Evolutionary conservation across 2,113 vertebrate genomes (phyloP), one percentile per base, ranked within the genome.

Genomic region (Pteruthius melanotis): DNA sequence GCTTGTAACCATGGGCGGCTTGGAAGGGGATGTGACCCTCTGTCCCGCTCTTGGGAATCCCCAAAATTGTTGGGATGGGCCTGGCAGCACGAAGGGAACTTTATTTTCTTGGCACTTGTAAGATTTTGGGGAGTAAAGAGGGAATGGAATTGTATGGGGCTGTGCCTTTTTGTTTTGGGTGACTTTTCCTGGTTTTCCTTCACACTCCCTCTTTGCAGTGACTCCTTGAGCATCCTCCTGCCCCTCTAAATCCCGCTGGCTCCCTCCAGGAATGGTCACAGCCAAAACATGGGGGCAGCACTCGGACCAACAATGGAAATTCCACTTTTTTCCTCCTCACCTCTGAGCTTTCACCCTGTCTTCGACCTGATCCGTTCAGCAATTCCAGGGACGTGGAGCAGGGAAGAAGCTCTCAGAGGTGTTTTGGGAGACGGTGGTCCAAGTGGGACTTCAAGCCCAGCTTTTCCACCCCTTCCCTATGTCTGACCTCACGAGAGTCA

Each of bases 101-200:
- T 64, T 45, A 17, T 76, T 76, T 83, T 65, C 49, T 76, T 47
- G 42, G 10, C 10, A 49, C 1, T 9, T n/a, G 0, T 10, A 23
- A 64, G 20, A 45, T 53, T 24, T 26, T 61, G 59, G 33, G 22
- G 31, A 65, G 12, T 17, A 54, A 60, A 75, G 16, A 68, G 10
- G 13, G 37, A 20, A 60, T 76, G 8, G 40, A 8, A 37, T 31
- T 0, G 0, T 47, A 28, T 4, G 15, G 24, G 4, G 9, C 9
- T 70, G 24, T 3, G 15, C 35, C 10, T 57, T 80, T 77, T 26
- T 39, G 35, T 83, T 65, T 24, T 20, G 26, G 13, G 22, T 49
- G 20, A 19, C 1, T 59, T 35, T 54, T 82, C 59, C 59, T 31
- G 27, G 15, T 87, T 87, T 83, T 83, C 31, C 59, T 56, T 3